phyloP scores from a whole-genome alignment of 2,888 invertebrate species.

The Cantharis rustica region DNA sequence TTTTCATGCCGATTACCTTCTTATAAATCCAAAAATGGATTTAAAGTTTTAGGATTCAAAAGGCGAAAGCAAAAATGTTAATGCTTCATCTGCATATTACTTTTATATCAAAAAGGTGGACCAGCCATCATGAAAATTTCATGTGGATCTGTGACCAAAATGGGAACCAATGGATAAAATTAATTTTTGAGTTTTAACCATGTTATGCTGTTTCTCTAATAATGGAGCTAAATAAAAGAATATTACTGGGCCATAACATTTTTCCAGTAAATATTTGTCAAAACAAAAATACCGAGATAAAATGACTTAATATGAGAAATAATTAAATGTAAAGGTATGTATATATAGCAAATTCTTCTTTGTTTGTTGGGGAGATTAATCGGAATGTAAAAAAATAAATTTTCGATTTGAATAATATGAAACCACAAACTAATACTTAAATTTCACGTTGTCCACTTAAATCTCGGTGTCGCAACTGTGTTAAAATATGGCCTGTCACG shows the following conservation, averaged over 20 bases:
- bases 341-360: not conserved
- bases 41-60: too few species aligned
- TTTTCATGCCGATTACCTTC: too few species aligned
- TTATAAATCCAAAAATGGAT: too few species aligned
- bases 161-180: too few species aligned
- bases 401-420: constrained; percentile 38
- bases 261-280: constrained; percentile 10
- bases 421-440: constrained; percentile 41
- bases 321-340: not conserved
- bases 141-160: too few species aligned
- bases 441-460: constrained; percentile 22
- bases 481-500: constrained; percentile 46
- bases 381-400: constrained; percentile 37
- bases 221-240: not conserved
- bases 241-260: constrained; percentile 20
- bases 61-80: too few species aligned
- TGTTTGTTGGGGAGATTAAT: not conserved
- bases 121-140: too few species aligned
- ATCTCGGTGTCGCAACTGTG: constrained; percentile 39
- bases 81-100: too few species aligned
- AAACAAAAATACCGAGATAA: not conserved
- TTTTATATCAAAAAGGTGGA: too few species aligned
- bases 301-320: not conserved
- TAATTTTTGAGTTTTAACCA: too few species aligned
- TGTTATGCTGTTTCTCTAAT: too few species aligned